A percentile compares a stretch with the other conserved stretches of the same genome.
Conservation (phyloP, 2,888 invertebrate species). For the Orthonevra nobilis region DNA sequence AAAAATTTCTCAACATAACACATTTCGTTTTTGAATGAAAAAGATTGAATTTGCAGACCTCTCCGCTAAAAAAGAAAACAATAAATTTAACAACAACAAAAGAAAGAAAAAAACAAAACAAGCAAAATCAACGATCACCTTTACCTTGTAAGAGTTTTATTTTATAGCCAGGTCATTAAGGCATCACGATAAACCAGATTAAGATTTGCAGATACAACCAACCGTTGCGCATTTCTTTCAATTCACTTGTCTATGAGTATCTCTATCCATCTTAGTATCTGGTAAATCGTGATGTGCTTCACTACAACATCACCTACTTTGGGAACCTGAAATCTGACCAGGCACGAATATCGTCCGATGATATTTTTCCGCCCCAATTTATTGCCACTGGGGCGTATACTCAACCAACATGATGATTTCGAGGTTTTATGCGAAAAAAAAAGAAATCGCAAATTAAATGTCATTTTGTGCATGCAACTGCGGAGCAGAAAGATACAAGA, state of each 20-base stretch:
- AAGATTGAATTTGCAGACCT: not conserved
- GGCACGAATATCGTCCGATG: slow-evolving; percentile 41
- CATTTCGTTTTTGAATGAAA: slow-evolving; percentile 10
- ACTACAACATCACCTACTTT: slow-evolving; percentile 52
- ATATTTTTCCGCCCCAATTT: slow-evolving; percentile 21
- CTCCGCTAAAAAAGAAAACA: not conserved
- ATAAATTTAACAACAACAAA: slow-evolving; percentile 1
- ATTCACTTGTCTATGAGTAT: slow-evolving; percentile 30
- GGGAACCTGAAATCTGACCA: slow-evolving; percentile 58
- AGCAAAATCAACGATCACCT: slow-evolving; percentile 56
- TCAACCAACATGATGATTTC: slow-evolving; percentile 24
- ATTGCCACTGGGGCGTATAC: slow-evolving; percentile 39
- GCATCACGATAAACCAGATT: slow-evolving; percentile 68
- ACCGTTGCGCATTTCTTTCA: slow-evolving; percentile 34
- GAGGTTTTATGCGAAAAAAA: slow-evolving; percentile 32
- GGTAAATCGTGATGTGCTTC: slow-evolving; percentile 42
- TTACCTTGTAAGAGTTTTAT: slow-evolving; percentile 68
- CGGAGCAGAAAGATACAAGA: not conserved
- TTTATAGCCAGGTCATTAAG: slow-evolving; percentile 61
- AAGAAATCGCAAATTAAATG: slow-evolving; percentile 30
- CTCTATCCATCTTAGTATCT: not conserved
- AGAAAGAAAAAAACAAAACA: slow-evolving; percentile 22
- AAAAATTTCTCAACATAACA: slow-evolving; percentile 11
- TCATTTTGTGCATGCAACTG: slow-evolving; percentile 14
- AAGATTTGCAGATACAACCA: slow-evolving; percentile 49